phyloP scores from a whole-genome alignment of 2,888 invertebrate species.

The Aphidoletes aphidimyza region DNA sequence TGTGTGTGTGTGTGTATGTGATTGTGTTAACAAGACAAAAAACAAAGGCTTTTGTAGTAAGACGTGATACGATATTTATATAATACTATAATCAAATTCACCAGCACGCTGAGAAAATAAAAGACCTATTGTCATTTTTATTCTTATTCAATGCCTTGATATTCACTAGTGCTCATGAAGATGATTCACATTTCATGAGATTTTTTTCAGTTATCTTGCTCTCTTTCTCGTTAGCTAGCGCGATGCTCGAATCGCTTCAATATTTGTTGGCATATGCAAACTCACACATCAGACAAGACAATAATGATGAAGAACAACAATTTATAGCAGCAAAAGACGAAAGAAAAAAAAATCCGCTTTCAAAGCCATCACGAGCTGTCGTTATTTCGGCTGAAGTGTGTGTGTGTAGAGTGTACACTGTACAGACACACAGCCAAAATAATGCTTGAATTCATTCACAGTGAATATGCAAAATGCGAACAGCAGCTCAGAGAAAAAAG shows the following conservation, averaged over 20 bases:
- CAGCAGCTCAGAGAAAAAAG: not conserved
- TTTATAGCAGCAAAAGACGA: too few relatives aligned
- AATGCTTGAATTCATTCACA: not conserved
- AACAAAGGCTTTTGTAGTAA: not conserved
- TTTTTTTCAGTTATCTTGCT: not conserved
- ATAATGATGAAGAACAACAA: too few relatives aligned
- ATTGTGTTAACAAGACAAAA: not conserved
- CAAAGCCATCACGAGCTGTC: slow-evolving; percentile 47
- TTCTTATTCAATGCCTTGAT: slow-evolving; percentile 33
- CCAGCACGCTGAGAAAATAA: slow-evolving; percentile 37
- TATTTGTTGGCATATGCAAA: slow-evolving; percentile 47
- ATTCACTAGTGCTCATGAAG: not conserved
- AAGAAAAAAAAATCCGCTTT: not conserved
- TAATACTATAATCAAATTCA: slow-evolving; percentile 45
- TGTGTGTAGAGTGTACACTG: too few relatives aligned
- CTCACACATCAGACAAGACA: slow-evolving; percentile 7
- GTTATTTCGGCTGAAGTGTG: not conserved
- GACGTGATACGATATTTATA: slow-evolving; percentile 29
- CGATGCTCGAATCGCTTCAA: not conserved
- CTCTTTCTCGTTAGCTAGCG: not conserved
- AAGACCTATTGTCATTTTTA: slow-evolving; percentile 37
- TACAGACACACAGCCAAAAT: too few relatives aligned
- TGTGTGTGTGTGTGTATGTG: too few relatives aligned
- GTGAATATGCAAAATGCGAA: not conserved
- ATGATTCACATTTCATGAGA: not conserved